These are phyloP conservation scores for Drymonia ruficornis DNA, from an alignment of 2,888 invertebrate species.

Conservation along the genomic window DNA sequence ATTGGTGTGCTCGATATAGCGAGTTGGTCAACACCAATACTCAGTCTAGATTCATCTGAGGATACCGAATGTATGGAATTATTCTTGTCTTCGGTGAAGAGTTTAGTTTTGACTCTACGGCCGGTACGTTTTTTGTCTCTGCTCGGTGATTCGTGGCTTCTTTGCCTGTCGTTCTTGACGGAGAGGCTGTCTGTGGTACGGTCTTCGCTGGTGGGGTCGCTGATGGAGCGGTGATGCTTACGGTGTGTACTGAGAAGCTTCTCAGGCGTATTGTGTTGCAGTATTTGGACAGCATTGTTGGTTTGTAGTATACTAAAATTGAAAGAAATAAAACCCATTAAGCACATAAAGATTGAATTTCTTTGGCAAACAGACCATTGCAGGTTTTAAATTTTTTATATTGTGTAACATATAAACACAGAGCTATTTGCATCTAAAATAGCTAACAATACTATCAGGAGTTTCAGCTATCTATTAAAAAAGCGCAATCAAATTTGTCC, in stretches of 20 bases:
- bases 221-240: slow-evolving; percentile 68
- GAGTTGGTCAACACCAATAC: slow-evolving; percentile 57
- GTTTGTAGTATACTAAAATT: slow-evolving; percentile 70
- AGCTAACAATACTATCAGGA: too few relatives aligned
- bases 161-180: slow-evolving; percentile 53
- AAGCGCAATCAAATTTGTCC: too few relatives aligned
- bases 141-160: slow-evolving; percentile 70
- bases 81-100: slow-evolving; percentile 66
- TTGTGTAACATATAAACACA: too few relatives aligned
- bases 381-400: too few relatives aligned
- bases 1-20: slow-evolving; percentile 69
- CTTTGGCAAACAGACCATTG: too few relatives aligned
- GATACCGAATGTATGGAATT: slow-evolving; percentile 54
- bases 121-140: slow-evolving; percentile 63
- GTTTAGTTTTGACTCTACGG: slow-evolving; percentile 70
- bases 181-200: slow-evolving; percentile 56
- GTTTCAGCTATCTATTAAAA: too few relatives aligned
- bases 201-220: slow-evolving; percentile 73
- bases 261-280: slow-evolving; percentile 72
- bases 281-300: slow-evolving; percentile 65
- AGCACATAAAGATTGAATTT: too few relatives aligned
- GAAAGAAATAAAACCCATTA: slow-evolving; percentile 6
- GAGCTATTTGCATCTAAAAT: too few relatives aligned
- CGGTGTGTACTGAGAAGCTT: slow-evolving; percentile 56
- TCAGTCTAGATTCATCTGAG: slow-evolving; percentile 68